Base-by-base conservation (phyloP, 2,113 vertebrate genomes). In the Indicator indicator region DNA sequence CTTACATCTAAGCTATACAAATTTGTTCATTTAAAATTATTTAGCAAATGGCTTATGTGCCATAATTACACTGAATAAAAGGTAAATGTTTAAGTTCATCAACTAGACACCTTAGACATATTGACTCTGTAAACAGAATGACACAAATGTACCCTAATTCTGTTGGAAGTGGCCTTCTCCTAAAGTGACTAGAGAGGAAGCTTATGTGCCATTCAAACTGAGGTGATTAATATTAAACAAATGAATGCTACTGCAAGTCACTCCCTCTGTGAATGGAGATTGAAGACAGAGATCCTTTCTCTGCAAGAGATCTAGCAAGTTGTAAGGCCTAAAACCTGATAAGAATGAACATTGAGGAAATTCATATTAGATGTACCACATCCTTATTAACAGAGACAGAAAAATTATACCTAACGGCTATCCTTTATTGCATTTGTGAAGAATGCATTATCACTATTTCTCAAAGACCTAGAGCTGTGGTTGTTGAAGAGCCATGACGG, bases 1-100 rank as follows among this genome's bases (percentile, higher is more conserved):
- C 23, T 90, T 77, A 70, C 5, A 67, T 33, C 32, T 83, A 90
- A 91, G 75, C 64, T 89, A 76, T 59, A 77, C 14, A 94, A 82
- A 87, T 95, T 95, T 89, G 42, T 38, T 89, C 23, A 77, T 83
- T 89, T 88, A 11, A 88, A 88, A 62, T 69, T 72, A 84, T 82
- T 93, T 89, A 62, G 20, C 14, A 4, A 89, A 72, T 65, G 7
- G 28, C 56, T 94, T 95, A 52, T 56, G 40, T 28, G 71, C 32
- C 20, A 26, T 79, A 93, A 88, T 88, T 69, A 83, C 46, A 69
- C 24, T 38, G 62, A 88, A 80, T 77, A 85, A 87, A 79, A 79
- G 20, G 55, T 46, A 93, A 95, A 89, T 62, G 40, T 82, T 89
- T 69, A 86, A 87, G 74, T 75, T 87, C 65, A 80, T 83, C 36